phyloP scores from a whole-genome alignment of 2,797 vertebrate genomes.

The Anguilla megastoma region DNA sequence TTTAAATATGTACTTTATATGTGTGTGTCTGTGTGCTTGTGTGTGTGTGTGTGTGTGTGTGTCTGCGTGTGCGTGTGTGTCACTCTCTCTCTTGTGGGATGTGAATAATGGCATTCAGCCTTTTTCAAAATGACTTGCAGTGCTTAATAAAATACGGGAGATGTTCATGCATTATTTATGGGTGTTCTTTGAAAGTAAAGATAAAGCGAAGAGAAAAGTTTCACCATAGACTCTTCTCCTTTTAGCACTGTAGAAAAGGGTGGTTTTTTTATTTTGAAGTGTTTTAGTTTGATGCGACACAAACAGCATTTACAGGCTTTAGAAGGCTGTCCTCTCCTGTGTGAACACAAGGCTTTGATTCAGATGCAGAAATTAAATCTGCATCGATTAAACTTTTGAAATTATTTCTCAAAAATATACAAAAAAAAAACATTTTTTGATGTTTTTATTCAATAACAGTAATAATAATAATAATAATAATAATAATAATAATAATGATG shows the following conservation, averaged over 20 bases:
- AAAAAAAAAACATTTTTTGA: background rate
- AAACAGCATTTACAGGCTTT: background rate
- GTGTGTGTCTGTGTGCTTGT: background rate
- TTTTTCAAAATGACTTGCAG: background rate
- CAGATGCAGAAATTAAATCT: conserved; percentile 25
- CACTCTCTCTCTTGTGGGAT: background rate
- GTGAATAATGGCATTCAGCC: conserved; percentile 9
- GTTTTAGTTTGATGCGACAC: background rate
- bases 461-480: too few relatives aligned
- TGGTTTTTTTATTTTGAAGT: background rate
- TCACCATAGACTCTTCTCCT: background rate
- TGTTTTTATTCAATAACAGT: background rate
- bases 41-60: background rate
- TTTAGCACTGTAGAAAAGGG: background rate
- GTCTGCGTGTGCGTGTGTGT: background rate
- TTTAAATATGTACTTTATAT: too few relatives aligned
- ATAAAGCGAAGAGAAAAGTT: background rate
- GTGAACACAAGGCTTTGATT: conserved; percentile 8
- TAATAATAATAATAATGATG: too few relatives aligned
- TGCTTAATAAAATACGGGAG: conserved; percentile 6
- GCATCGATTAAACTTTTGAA: conserved; percentile 11
- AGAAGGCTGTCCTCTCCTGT: background rate
- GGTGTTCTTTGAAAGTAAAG: conserved; percentile 1
- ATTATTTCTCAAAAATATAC: conserved; percentile 17
- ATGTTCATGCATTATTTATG: conserved; percentile 23